Evolutionary conservation across 1,140 invertebrate species (phyloP), one percentile per base, ranked within the genome.

Genomic region (Diuraphis noxia): DNA sequence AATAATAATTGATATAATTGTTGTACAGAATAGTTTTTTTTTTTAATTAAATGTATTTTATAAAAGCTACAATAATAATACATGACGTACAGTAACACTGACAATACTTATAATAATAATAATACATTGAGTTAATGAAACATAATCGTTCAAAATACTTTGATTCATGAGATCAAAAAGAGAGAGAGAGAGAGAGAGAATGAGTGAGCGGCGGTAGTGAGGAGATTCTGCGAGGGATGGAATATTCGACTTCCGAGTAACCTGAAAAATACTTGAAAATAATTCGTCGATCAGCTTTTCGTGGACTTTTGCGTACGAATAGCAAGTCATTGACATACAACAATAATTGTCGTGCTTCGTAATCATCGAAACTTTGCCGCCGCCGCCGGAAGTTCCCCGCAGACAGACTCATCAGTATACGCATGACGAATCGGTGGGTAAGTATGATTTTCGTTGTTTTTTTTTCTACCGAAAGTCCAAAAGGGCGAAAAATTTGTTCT

Each of bases 101-200:
- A 84, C 23, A 81, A 40, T 49, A 49, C 10, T 25, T 49, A 46
- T 84, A 41, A 41, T n/a, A 84, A 84, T n/a, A 38, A 81, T 38
- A 81, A 49, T 82, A 82, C 25, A 41, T 40, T 10, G 40, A 40
- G 30, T 41, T 9, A 36, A 86, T 36, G 84, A 49, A 86, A 86
- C 36, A 49, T 34, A 86, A 86, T 86, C 84, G 43, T 86, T 36
- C 19, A 89, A 89, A 89, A 89, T 79, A 40, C 40, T 77, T 77
- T 40, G 40, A 34, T 89, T 77, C 17, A 79, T 77, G 88, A 89
- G 88, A 89, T 89, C 88, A 43, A 40, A 72, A 3, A 89, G 25
- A 79, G 52, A 30, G 30, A 56, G 25, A 56, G 56, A n/a, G 56
- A 23, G 19, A 49, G 46, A 3, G 46, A 21, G 46, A 49, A 19